Conservation (phyloP, 2,888 invertebrate genomes). For the Mythimna vitellina region DNA sequence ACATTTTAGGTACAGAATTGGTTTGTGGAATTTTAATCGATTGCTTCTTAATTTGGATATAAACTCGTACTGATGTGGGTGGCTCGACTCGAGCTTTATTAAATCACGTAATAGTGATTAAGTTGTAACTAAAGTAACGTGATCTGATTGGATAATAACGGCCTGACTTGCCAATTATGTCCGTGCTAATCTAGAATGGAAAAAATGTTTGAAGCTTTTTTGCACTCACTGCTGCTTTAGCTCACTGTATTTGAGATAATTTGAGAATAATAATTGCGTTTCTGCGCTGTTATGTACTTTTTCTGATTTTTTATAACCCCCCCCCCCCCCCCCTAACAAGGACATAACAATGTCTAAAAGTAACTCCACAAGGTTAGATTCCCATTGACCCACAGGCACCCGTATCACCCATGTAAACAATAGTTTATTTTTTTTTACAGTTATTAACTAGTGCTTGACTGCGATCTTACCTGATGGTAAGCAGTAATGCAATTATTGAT, state of each 20-base stretch:
- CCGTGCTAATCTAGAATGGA: slow-evolving; percentile 25
- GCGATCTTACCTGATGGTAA: too few relatives aligned
- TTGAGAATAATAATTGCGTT: neutral
- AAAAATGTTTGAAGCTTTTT: slow-evolving; percentile 17
- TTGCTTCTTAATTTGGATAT: slow-evolving; percentile 52
- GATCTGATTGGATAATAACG: slow-evolving; percentile 58
- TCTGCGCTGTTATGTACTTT: neutral
- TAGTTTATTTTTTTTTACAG: slow-evolving; percentile 3
- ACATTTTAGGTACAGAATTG: slow-evolving; percentile 65
- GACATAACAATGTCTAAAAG: slow-evolving; percentile 3
- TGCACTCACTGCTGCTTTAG: neutral
- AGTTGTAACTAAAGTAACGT: slow-evolving; percentile 51
- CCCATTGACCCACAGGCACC: slow-evolving; percentile 8
- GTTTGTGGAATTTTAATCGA: slow-evolving; percentile 64
- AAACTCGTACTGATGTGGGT: slow-evolving; percentile 48
- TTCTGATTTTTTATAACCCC: neutral
- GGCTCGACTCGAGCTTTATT: slow-evolving; percentile 46
- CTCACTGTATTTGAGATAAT: neutral
- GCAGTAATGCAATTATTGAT: too few relatives aligned
- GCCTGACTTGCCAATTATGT: slow-evolving; percentile 43
- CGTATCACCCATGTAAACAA: slow-evolving; percentile 28
- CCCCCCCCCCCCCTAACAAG: neutral
- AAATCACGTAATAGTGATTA: slow-evolving; percentile 58
- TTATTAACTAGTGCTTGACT: too few relatives aligned
- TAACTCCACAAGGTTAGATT: neutral